phyloP scores from a whole-genome alignment of 2,888 invertebrate species.

The Aphrophora alni region DNA sequence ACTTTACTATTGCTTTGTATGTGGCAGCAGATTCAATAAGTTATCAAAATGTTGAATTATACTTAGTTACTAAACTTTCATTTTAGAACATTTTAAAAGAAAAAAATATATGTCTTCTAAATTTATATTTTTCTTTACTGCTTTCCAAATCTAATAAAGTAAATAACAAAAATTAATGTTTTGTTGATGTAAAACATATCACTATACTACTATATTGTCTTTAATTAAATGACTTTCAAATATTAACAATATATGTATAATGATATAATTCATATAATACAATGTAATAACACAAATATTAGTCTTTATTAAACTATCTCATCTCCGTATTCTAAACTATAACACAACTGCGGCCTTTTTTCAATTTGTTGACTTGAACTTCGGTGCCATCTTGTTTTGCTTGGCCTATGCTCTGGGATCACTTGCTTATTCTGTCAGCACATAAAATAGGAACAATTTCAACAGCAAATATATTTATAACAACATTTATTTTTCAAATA shows the following conservation, averaged over 20 bases:
- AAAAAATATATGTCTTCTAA: not conserved
- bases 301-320: not conserved
- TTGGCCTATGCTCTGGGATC: not conserved
- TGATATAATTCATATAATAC: not conserved
- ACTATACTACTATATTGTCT: not conserved
- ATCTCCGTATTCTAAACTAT: not conserved
- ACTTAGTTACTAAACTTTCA: not conserved
- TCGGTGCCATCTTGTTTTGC: constrained; percentile 2
- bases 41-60: not conserved
- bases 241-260: not conserved
- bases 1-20: no score
- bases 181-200: not conserved
- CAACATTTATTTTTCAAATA: not conserved
- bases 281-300: not conserved
- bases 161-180: not conserved
- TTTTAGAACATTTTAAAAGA: not conserved
- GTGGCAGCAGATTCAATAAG: not conserved
- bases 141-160: not conserved
- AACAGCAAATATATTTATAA: not conserved
- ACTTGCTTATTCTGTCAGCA: not conserved
- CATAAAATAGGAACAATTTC: not conserved
- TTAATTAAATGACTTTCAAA: not conserved
- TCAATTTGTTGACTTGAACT: not conserved
- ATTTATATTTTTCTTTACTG: not conserved
- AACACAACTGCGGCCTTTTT: not conserved